Percentiles rank a stretch among this genome's conserved stretches.
These are phyloP conservation scores for Camptogramma bilineatum DNA, from an alignment of 2,888 invertebrate genomes.

Conservation along the genomic window DNA sequence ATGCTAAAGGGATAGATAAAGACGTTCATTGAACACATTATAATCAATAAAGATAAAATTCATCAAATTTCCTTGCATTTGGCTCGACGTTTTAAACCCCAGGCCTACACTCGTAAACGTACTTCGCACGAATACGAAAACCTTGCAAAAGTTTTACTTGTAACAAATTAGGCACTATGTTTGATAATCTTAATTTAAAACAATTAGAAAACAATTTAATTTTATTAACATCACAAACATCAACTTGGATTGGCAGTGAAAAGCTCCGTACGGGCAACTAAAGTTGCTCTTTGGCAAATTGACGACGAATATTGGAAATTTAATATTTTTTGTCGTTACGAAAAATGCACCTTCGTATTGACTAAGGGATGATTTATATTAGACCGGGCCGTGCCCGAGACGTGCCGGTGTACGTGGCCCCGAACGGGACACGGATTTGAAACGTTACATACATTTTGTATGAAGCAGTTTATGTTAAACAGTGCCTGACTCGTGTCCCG, in stretches of 20 bases:
- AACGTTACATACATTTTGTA: too few species aligned
- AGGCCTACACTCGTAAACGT: constrained; percentile 31
- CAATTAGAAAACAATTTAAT: constrained; percentile 18
- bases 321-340: too few species aligned
- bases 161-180: constrained; percentile 35
- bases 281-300: neutral
- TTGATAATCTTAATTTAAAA: constrained; percentile 21
- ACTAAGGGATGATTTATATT: too few species aligned
- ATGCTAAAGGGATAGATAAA: neutral
- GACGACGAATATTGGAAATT: neutral
- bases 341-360: too few species aligned
- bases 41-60: neutral
- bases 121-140: constrained; percentile 38
- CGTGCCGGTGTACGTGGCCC: too few species aligned
- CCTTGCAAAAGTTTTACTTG: constrained; percentile 31
- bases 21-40: neutral
- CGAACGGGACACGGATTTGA: too few species aligned
- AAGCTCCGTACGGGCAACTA: constrained; percentile 3
- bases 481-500: too few species aligned
- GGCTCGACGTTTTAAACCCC: neutral
- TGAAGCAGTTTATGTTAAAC: too few species aligned
- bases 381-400: too few species aligned
- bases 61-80: neutral
- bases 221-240: constrained; percentile 21
- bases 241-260: constrained; percentile 40